Base-by-base conservation (phyloP, 2,888 invertebrate species). In the Lissonota sp. region DNA sequence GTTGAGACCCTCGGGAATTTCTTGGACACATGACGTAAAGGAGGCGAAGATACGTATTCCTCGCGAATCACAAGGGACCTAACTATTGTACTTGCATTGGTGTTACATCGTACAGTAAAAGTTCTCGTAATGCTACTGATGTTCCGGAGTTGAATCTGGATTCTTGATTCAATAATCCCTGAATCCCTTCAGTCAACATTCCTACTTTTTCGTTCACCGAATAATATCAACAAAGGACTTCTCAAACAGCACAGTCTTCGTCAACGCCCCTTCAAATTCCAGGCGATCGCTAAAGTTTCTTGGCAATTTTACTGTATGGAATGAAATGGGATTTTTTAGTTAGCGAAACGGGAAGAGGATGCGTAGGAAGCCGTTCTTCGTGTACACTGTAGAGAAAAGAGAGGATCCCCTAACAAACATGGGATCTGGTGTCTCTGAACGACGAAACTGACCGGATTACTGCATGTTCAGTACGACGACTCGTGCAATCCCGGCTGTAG, bases 1-100 rank as follows among this genome's bases (percentile, higher is more conserved):
- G 71, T 46, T 10, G 49, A 72, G 71, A 67, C 62, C 67, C 76
- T 42, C 42, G 60, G 71, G 76, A 70, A 80, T 80, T 76, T 72
- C 71, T 67, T 10, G 55, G 71, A 55, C 55, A 62, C 42, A 67
- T 42, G 60, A 64, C n/a, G 40, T 6, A 0, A 49, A 39, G 64
- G 6, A 37, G 37, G 26, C 26, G 26, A 80, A 39, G 40, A 49
- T 37, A 55, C 44, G 44, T 42, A 71, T 76, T 76, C 67, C 44
- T 49, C 62, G 55, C 60, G 62, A 80, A 58, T 44, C 76, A 62
- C 55, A 44, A 62, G 76, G 66, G 49, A 71, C 26, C 12, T 44
- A 39, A 71, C 71, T 72, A 42, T 76, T 72, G 76, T 73, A 44
- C 49, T 57, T 55, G 16, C 40, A 26, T 40, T 3, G 51, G 14